Base-by-base conservation (phyloP, 2,113 vertebrate genomes). In the Melanocharis versteri region DNA sequence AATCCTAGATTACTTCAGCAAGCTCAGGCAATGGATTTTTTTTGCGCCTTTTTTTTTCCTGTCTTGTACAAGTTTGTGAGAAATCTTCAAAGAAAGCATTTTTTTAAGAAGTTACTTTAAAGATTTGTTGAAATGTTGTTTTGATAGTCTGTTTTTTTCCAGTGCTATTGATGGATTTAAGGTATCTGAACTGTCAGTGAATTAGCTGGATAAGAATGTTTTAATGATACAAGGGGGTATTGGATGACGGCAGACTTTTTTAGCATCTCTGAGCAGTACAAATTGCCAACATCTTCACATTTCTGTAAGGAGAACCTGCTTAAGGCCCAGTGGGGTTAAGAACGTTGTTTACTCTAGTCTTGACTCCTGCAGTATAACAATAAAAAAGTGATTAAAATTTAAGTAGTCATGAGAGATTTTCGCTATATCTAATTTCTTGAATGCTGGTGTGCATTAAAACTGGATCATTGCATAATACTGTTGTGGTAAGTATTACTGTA, bases 311-410 rank as follows among this genome's bases (percentile, higher is more conserved):
- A 94, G 83, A 90, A 88, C 79, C 87, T 94, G 83, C 94, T 91
- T 87, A 84, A 80, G 90, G 90, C 90, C 94, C 95, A 65, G 23
- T 48, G 94, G 97, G 94, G 92, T 97, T 96, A 80, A 96, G 89
- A 95, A 89, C 1, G 22, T 96, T 97, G 94, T 97, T 97, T 97
- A 97, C 96, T 96, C 96, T 96, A 83, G 86, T 96, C 95, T 92
- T 94, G 93, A 97, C 88, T 97, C 94, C 81, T 89, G 92, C 89
- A 96, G 87, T 95, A 93, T 77, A 96, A 97, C 95, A 96, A 91
- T 97, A 97, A 97, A 97, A 95, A 96, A 96, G 94, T 93, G 95
- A 97, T 97, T 97, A 97, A 97, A 97, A 94, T 97, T 97, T 97
- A 97, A 97, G 94, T 97, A 96, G 93, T 90, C 96, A 95, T 91